phyloP scores from a whole-genome alignment of 1,140 invertebrate genomes.

The Pomacea maculata region DNA sequence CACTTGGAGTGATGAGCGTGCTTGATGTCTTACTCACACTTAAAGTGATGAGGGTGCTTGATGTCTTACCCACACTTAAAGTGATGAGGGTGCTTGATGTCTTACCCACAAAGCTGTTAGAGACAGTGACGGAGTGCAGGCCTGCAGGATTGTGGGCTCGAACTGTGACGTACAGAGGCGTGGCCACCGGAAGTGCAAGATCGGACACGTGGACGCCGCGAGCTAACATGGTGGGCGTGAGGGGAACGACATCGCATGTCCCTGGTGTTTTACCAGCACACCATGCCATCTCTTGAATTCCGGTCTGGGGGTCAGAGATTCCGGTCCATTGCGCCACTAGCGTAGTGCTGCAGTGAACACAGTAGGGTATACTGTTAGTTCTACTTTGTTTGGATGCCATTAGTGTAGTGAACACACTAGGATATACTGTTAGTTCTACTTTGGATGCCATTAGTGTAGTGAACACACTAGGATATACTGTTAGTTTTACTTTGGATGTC shows the following conservation, averaged over 20 bases:
- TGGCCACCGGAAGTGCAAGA: slow-evolving; percentile 26
- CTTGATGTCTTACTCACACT: slow-evolving; percentile 25
- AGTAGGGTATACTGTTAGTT: too few relatives aligned
- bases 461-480: too few relatives aligned
- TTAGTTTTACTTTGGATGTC: too few relatives aligned
- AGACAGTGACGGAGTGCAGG: slow-evolving; percentile 22
- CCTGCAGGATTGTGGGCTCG: slow-evolving; percentile 37
- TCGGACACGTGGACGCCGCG: slow-evolving; percentile 17
- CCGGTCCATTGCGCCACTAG: slow-evolving; percentile 34
- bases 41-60: background rate
- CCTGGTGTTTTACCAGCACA: slow-evolving; percentile 28
- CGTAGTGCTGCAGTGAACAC: slow-evolving; percentile 25
- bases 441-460: too few relatives aligned
- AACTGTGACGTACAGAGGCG: slow-evolving; percentile 34
- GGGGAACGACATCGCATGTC: slow-evolving; percentile 31
- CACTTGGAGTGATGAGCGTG: background rate
- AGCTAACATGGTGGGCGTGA: slow-evolving; percentile 17
- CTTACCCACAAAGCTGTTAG: slow-evolving; percentile 38
- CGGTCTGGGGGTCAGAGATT: slow-evolving; percentile 46
- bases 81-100: background rate
- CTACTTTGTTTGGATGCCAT: too few relatives aligned
- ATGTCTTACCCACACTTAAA: background rate
- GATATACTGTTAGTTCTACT: too few relatives aligned
- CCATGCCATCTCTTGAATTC: slow-evolving; percentile 37
- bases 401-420: too few relatives aligned